Evolutionary conservation across 2,113 vertebrate genomes (phyloP), one percentile per base, ranked within the genome.

Genomic region (Seriola aureovittata): DNA sequence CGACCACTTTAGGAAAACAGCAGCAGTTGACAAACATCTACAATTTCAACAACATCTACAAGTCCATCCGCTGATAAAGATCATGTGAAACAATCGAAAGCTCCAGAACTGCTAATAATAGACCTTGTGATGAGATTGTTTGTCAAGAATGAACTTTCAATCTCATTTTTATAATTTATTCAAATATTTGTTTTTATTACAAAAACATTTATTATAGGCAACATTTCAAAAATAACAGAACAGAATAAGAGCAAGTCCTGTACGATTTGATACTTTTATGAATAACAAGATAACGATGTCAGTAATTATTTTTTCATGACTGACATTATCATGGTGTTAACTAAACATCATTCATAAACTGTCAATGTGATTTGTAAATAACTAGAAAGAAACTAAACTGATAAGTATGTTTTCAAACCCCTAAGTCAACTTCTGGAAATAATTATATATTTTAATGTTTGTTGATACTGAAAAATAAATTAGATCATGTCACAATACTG

Each of bases 201-300:
- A 85, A 85, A 83, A 72, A 25, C 13, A 23, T 85, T 82, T 80
- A 82, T 75, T 81, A 23, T 19, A 29, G 11, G 8, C 55, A 44
- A 71, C 40, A 78, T 68, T 82, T 74, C 25, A 85, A 84, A 89
- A 88, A 80, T 44, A 75, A 25, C 13, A 80, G 13, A 63, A 62
- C 13, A 48, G 36, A 73, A 6, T 46, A 40, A 59, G 11, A 75
- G 12, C 29, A 80, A 19, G 5, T 8, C 25, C 68, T 72, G 70
- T 13, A 78, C 44, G 75, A 50, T 48, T 25, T 5, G 46, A 82
- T 25, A 21, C 21, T 25, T 82, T 78, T 8, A 44, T 21, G 21
- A 75, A 62, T 67, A 23, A 17, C 4, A 34, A 25, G 16, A 57
- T 34, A 25, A 48, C 5, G 1, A 29, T n/a, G 36, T 36, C 42